phyloP scores from a whole-genome alignment of 2,797 vertebrate genomes.

The Pangasius krempfi region DNA sequence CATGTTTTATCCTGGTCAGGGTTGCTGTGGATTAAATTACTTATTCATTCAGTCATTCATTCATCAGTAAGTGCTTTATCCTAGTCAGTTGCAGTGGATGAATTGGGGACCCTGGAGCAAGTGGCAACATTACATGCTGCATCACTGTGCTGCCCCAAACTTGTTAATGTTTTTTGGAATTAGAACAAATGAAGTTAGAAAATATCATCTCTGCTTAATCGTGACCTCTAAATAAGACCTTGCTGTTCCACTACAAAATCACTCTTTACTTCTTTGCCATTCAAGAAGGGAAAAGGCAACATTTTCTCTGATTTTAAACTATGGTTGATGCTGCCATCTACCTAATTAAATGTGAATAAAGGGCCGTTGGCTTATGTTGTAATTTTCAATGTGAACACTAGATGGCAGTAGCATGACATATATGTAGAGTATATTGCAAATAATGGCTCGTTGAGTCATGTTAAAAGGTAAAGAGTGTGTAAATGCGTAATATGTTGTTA shows the following conservation, averaged over 20 bases:
- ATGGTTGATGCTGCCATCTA: not conserved
- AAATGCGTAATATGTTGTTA: not conserved
- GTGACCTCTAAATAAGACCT: not conserved
- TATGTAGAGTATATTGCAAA: not conserved
- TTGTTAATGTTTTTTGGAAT: not conserved
- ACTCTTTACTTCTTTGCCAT: not conserved
- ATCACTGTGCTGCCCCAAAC: not conserved
- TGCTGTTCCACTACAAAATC: not conserved
- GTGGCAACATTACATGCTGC: not conserved
- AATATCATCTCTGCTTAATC: not conserved
- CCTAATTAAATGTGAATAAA: not conserved
- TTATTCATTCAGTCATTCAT: conserved; percentile 7
- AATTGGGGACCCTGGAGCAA: not conserved
- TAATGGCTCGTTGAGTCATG: not conserved
- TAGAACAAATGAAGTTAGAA: not conserved
- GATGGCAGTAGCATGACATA: conserved; percentile 64
- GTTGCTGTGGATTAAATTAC: not conserved
- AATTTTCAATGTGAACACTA: conserved; percentile 54
- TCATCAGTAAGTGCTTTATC: not conserved
- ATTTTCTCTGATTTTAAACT: not conserved
- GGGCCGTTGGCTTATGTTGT: not conserved
- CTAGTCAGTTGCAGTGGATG: not conserved
- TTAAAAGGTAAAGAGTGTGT: not conserved
- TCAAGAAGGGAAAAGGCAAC: not conserved
- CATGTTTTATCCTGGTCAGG: not conserved